Evolutionary conservation across 2,888 invertebrate species (phyloP), one percentile per base, ranked within the genome.

Genomic region (Thymelicus lineola): DNA sequence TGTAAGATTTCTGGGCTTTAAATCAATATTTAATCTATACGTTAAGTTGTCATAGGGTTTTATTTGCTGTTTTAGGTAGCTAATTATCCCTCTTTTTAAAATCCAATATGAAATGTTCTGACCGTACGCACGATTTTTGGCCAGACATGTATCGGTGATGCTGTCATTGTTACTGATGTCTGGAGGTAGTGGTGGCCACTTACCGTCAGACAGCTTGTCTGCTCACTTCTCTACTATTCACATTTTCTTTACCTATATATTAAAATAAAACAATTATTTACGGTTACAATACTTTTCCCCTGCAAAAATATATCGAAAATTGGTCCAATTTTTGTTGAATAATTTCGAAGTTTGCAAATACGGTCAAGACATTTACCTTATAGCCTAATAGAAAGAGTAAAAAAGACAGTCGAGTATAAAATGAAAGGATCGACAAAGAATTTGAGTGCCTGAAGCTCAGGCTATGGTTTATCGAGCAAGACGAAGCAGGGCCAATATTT

Each of bases 371-470:
- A 84, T 70, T 64, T 64, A 65, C 64, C 53, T 80, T 83, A 77
- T 79, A 77, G 80, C 80, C 84, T 85, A 89, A 86, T 81, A 85
- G 87, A 87, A 85, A 79, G 85, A 83, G 85, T 86, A 82, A 85
- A 84, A 84, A 75, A 74, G 76, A 88, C 86, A 69, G 81, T 81
- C 78, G 76, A 78, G 84, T 82, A 78, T 82, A 79, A 78, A 79
- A 80, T 77, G 76, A 80, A 70, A 79, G 76, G 75, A 77, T 70
- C 74, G 69, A 71, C 72, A 71, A 72, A 73, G 74, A 74, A 76
- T 77, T 79, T 74, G 77, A 78, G 79, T 76, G 73, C 72, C 77
- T 78, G 75, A 76, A 79, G 79, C 71, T 66, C 66, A 15, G 71
- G 76, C 77, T 76, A 74, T 76, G 75, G 75, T 77, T 79, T 75